Conservation (phyloP, 2,113 vertebrate species). For the Verasper variegatus region DNA sequence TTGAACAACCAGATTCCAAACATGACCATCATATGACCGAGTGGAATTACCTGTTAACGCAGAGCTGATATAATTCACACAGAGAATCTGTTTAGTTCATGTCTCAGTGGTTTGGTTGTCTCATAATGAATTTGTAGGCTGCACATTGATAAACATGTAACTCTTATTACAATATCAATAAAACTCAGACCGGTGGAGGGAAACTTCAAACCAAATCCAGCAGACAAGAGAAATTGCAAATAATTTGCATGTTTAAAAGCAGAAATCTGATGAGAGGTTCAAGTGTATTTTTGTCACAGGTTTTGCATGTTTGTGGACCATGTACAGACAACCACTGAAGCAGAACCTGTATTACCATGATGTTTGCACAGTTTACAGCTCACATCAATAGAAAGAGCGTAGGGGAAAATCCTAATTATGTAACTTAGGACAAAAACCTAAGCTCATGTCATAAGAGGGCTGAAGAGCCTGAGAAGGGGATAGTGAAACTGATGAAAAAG, state of each 20-base stretch:
- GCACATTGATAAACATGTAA: not conserved
- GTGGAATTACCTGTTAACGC: conserved; percentile 53
- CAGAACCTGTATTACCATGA: conserved; percentile 59
- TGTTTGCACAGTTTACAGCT: conserved; percentile 42
- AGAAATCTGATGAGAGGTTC: conserved; percentile 18
- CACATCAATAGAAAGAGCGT: conserved; percentile 55
- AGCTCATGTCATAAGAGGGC: conserved; percentile 28
- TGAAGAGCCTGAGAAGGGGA: conserved; percentile 40
- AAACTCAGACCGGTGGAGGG: not conserved
- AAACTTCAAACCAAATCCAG: not conserved
- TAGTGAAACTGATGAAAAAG: conserved; percentile 58
- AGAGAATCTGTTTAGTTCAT: not conserved
- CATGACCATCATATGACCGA: conserved; percentile 57
- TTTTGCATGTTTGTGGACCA: conserved; percentile 66
- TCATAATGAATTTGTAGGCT: not conserved
- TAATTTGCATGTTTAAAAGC: conserved; percentile 65
- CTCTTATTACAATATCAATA: not conserved
- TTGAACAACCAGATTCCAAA: conserved; percentile 62
- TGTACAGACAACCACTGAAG: conserved; percentile 30
- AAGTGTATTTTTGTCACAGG: conserved; percentile 49
- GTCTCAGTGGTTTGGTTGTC: not conserved
- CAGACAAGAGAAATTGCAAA: conserved; percentile 21
- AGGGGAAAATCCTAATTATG: conserved; percentile 68
- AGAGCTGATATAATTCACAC: not conserved
- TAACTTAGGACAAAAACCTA: conserved; percentile 48